Conservation (phyloP, 2,113 vertebrate species). For the Ptychochromis oligacanthus region DNA sequence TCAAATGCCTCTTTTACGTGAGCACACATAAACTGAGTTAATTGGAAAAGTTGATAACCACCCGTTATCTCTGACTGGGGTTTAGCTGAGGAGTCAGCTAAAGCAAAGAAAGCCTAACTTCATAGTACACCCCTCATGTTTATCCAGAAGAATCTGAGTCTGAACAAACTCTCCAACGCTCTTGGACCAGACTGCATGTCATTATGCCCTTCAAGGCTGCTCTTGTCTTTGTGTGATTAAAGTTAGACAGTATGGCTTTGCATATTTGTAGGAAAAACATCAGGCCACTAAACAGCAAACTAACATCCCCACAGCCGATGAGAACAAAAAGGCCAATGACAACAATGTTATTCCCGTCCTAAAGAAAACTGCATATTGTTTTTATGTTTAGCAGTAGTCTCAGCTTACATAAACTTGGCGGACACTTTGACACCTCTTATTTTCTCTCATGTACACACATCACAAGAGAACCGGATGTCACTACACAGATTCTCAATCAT, state of each 20-base stretch:
- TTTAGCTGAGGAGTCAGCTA: neutral
- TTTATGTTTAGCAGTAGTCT: constrained; percentile 23
- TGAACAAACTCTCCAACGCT: neutral
- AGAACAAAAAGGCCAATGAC: constrained; percentile 9
- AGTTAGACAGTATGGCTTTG: neutral
- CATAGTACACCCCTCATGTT: neutral
- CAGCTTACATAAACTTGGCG: constrained; percentile 22
- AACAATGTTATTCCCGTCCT: constrained; percentile 37
- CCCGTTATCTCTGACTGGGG: neutral
- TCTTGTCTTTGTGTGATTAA: neutral
- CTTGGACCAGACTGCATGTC: neutral
- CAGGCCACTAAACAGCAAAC: constrained; percentile 1
- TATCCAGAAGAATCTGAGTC: neutral
- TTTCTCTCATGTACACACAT: neutral
- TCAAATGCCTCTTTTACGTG: neutral
- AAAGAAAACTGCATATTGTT: constrained; percentile 37
- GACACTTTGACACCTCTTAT: neutral
- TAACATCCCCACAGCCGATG: neutral
- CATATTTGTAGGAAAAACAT: constrained; percentile 7
- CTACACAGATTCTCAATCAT: neutral
- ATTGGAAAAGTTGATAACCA: neutral
- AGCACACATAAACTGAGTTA: neutral
- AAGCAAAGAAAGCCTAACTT: neutral
- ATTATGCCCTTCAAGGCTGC: neutral
- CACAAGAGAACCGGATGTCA: constrained; percentile 10